These are phyloP conservation scores for Tridacna gigas DNA, from an alignment of 2,888 invertebrate genomes.

Conservation along the genomic window DNA sequence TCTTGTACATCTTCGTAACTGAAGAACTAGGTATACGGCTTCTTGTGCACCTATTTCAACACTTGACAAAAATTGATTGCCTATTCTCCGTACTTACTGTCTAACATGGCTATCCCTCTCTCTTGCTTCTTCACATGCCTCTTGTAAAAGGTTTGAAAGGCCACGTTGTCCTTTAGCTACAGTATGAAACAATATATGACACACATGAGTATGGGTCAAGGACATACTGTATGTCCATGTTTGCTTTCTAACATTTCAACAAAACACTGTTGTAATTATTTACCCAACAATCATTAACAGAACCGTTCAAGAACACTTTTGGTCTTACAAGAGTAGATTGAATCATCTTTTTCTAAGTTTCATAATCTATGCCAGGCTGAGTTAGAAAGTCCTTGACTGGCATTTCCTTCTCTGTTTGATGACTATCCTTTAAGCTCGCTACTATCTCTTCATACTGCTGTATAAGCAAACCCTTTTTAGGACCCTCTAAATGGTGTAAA, in stretches of 20 bases:
- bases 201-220: slow-evolving; percentile 62
- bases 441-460: no score
- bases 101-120: slow-evolving; percentile 39
- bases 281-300: slow-evolving; percentile 46
- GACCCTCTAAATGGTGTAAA: no score
- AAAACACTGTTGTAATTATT: slow-evolving; percentile 62
- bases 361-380: slow-evolving; percentile 41
- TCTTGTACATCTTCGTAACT: slow-evolving; percentile 61
- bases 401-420: slow-evolving; percentile 9
- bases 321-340: slow-evolving; percentile 37
- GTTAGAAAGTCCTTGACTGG: slow-evolving; percentile 40
- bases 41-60: slow-evolving; percentile 76
- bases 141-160: slow-evolving; percentile 39
- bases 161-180: slow-evolving; percentile 63
- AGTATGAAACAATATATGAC: slow-evolving; percentile 66
- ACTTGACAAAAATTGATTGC: slow-evolving; percentile 57
- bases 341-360: slow-evolving; percentile 32
- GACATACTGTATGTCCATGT: slow-evolving; percentile 65
- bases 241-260: slow-evolving; percentile 55
- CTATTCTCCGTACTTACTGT: slow-evolving; percentile 53
- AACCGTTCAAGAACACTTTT: slow-evolving; percentile 59
- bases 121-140: slow-evolving; percentile 51
- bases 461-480: no score
- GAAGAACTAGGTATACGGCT: slow-evolving; percentile 68
- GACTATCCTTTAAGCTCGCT: slow-evolving; percentile 38